Conservation (phyloP, 2,113 vertebrate species). For the Pedionomus torquatus region DNA sequence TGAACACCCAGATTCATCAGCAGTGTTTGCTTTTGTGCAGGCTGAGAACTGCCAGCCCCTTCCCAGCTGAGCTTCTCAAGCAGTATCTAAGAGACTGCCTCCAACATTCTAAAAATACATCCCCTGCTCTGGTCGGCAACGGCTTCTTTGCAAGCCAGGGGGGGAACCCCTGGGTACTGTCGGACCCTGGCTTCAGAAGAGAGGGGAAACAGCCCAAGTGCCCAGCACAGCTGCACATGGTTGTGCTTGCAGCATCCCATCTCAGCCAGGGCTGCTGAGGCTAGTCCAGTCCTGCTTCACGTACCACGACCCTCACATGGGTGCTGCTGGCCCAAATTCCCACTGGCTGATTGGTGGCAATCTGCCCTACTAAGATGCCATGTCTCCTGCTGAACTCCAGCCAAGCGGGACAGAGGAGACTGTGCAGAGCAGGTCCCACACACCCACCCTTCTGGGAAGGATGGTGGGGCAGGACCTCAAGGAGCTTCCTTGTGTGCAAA, state of each 20-base stretch:
- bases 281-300: accelerated
- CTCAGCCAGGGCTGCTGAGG: accelerated
- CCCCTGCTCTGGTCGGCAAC: neutral
- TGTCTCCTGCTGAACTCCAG: neutral
- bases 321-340: neutral
- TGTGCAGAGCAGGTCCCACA: accelerated
- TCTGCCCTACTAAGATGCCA: neutral
- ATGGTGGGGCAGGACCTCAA: accelerated
- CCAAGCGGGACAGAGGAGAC: accelerated
- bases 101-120: constrained; percentile 22
- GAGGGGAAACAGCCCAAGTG: neutral
- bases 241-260: accelerated
- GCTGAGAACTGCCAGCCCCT: constrained; percentile 30
- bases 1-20: neutral
- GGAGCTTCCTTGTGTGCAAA: neutral
- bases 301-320: accelerated
- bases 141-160: neutral
- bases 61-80: constrained; percentile 8
- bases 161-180: neutral
- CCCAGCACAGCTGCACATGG: accelerated
- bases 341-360: accelerated
- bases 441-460: neutral
- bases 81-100: constrained; percentile 59
- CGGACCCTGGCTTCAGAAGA: neutral
- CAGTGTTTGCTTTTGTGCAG: neutral